Evolutionary conservation across 2,888 invertebrate species (phyloP).

Genomic region (Perdita meconis): DNA sequence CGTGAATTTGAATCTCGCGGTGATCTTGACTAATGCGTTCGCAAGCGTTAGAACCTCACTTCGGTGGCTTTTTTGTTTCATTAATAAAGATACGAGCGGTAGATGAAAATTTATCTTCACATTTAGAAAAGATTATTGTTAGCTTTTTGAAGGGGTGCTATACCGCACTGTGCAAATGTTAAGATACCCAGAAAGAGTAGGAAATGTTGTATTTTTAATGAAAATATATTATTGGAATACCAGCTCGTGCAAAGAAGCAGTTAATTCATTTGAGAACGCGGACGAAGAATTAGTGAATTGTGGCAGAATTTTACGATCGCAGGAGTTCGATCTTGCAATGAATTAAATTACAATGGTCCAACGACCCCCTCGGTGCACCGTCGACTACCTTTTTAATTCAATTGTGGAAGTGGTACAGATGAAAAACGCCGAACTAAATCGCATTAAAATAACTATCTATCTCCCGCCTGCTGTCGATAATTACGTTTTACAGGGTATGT

Average conservation of each 20-base stretch:
- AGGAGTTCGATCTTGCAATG: conserved; percentile 54
- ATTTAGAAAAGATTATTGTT: too few species aligned
- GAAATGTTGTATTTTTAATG: background rate
- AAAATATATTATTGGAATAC: background rate
- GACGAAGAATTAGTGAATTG: conserved; percentile 61
- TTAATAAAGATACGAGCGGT: too few species aligned
- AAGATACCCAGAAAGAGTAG: background rate
- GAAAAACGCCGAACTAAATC: conserved; percentile 53
- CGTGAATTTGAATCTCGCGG: background rate
- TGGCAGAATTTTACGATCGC: conserved; percentile 65
- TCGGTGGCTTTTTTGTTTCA: too few species aligned
- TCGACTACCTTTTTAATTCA: conserved; percentile 66
- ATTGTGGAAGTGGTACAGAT: conserved; percentile 62
- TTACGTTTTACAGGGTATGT: conserved; percentile 67
- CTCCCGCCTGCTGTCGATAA: conserved; percentile 59
- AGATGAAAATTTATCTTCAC: too few species aligned
- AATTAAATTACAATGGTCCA: conserved; percentile 71
- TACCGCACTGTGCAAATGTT: background rate
- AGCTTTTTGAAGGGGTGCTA: too few species aligned
- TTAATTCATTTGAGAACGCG: conserved; percentile 59
- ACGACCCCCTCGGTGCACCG: conserved; percentile 47
- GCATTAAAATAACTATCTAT: conserved; percentile 68
- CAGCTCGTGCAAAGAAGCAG: background rate
- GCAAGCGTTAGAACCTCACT: too few species aligned
- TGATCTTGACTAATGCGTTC: background rate